Conservation (phyloP, 1,140 invertebrate genomes). For the Euwallacea fornicatus region DNA sequence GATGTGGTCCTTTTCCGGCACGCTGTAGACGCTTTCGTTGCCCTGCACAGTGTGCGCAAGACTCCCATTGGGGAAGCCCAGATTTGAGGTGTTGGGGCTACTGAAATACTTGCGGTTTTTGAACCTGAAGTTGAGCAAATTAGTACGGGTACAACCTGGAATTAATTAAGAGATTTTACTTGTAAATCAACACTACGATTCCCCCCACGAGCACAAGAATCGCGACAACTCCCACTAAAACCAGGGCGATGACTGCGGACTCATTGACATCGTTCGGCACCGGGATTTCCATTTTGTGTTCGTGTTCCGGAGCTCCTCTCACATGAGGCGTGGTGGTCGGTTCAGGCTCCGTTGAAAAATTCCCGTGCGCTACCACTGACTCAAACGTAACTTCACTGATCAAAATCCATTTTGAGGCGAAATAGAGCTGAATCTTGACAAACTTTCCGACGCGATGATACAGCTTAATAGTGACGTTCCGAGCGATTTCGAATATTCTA, state of each 20-base stretch:
- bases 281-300: slow-evolving; percentile 58
- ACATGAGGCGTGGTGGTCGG: slow-evolving; percentile 49
- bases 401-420: slow-evolving; percentile 85
- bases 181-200: slow-evolving; percentile 74
- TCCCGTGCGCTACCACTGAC: slow-evolving; percentile 73
- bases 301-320: slow-evolving; percentile 55
- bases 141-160: neutral
- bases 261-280: slow-evolving; percentile 71
- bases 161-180: slow-evolving; percentile 47
- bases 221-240: slow-evolving; percentile 77
- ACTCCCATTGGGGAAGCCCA: slow-evolving; percentile 51
- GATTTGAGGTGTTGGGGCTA: slow-evolving; percentile 69
- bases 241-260: slow-evolving; percentile 77
- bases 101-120: slow-evolving; percentile 77
- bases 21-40: slow-evolving; percentile 35
- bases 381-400: slow-evolving; percentile 84
- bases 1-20: slow-evolving; percentile 48
- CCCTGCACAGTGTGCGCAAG: slow-evolving; percentile 45
- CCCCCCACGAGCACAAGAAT: slow-evolving; percentile 74
- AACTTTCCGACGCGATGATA: slow-evolving; percentile 80
- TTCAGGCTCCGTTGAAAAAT: slow-evolving; percentile 66
- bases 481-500: slow-evolving; percentile 64
- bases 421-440: slow-evolving; percentile 78
- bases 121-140: slow-evolving; percentile 51
- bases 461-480: slow-evolving; percentile 72